Evolutionary conservation across 2,113 vertebrate genomes (phyloP).

Genomic region (Blennius ocellaris): DNA sequence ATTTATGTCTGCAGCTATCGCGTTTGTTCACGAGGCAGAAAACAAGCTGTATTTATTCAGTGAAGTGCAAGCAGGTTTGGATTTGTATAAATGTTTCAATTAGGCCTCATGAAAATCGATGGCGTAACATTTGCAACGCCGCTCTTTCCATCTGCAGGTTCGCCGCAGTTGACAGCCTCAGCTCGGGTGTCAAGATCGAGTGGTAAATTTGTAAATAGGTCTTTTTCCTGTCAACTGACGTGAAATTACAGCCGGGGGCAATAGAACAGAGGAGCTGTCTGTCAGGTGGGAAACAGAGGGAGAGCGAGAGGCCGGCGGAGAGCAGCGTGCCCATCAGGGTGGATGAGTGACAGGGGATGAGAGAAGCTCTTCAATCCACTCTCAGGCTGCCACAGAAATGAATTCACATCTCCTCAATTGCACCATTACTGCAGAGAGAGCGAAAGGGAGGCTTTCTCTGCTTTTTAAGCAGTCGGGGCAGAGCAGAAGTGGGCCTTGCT

Average conservation of each 20-base stretch:
- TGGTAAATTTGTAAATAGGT: constrained; percentile 66
- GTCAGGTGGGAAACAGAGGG: constrained; percentile 43
- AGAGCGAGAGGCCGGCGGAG: constrained; percentile 35
- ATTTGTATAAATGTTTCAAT: constrained; percentile 68
- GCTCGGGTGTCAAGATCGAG: constrained; percentile 49
- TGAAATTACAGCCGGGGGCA: constrained; percentile 64
- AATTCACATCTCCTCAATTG: constrained; percentile 61
- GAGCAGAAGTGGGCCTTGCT: constrained; percentile 24
- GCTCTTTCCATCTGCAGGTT: constrained; percentile 29
- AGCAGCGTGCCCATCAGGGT: constrained; percentile 46
- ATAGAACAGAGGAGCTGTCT: constrained; percentile 61
- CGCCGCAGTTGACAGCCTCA: constrained; percentile 45
- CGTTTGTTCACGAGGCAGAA: constrained; percentile 53
- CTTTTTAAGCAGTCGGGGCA: constrained; percentile 40
- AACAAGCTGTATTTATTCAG: constrained; percentile 58
- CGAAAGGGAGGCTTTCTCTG: constrained; percentile 42
- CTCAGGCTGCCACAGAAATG: constrained; percentile 55
- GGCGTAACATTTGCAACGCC: constrained; percentile 31
- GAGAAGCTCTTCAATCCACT: constrained; percentile 67
- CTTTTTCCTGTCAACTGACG: constrained; percentile 63
- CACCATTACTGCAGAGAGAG: constrained; percentile 48
- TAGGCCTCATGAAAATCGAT: constrained; percentile 45
- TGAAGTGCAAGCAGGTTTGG: constrained; percentile 28
- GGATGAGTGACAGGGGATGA: constrained; percentile 71
- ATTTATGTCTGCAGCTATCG: constrained; percentile 57